Base-by-base conservation (phyloP, 2,888 invertebrate genomes). In the Netelia melanura region DNA sequence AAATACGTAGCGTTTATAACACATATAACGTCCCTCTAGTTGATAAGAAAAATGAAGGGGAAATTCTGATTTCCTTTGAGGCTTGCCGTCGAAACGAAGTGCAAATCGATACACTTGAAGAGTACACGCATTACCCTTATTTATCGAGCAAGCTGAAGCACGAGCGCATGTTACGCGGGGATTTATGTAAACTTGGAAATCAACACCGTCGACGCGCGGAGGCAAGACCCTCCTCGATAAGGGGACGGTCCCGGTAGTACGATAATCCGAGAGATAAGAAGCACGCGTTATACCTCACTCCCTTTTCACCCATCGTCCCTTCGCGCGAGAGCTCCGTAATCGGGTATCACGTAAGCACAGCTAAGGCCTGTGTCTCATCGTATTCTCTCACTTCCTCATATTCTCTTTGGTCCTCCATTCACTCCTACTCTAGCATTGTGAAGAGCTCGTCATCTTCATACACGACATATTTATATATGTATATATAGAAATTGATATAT, bases 241-340 rank as follows among this genome's bases (percentile, higher is more conserved):
- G 79, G 65, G 72, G 56, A 65, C 65, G n/a, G 23, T 43, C 44
- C 6, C 58, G 52, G 70, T 65, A 52, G 72, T 56, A 74, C 79
- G 86, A 89, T 90, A 91, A 91, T 91, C 91, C 87, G 80, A 72
- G 68, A 81, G 91, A 91, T 91, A 89, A 89, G 89, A 89, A 88
- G 87, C 88, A 87, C 88, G 88, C 86, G 90, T 87, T 52, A 70
- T 62, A 52, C 78, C 30, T 21, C 21, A 14, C 48, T 38, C 17
- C 52, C 58, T 58, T 17, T 25, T 25, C 25, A 43, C 43, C 43
- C 56, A 62, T 21, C 43, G 48, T 9, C 62, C 62, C 43, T 62
- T 30, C 21, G 10, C 75, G 10, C 77, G 79, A 81, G 81, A 86
- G 81, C 81, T 71, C 83, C 85, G 87, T 86, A 85, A 75, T 84